Evolutionary conservation across 2,797 vertebrate genomes (phyloP).

Genomic region (Sebastes minor): DNA sequence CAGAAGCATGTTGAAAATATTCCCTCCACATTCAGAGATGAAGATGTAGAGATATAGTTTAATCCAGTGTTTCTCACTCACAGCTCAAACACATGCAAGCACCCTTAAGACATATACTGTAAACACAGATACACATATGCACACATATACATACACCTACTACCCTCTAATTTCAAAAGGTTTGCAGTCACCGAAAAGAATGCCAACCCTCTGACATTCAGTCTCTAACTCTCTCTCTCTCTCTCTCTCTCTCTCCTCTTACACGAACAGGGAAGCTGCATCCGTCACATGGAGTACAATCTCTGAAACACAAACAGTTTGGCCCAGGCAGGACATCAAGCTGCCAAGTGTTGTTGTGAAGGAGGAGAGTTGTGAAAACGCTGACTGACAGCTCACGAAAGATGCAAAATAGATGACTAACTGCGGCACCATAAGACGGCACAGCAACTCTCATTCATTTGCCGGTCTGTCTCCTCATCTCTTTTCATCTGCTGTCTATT

Average conservation of each 20-base stretch:
- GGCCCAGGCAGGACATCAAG: constrained; percentile 25
- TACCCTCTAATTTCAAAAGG: constrained; percentile 4
- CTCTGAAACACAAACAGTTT: constrained; percentile 45
- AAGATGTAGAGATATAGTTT: constrained; percentile 6
- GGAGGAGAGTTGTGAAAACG: constrained; percentile 50
- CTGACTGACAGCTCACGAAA: constrained; percentile 49
- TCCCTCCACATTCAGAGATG: neutral
- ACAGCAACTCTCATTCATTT: constrained; percentile 19
- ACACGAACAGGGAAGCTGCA: constrained; percentile 21
- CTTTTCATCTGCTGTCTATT: constrained; percentile 11
- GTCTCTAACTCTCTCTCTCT: neutral
- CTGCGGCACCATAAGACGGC: constrained; percentile 2
- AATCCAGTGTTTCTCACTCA: neutral
- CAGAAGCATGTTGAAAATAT: neutral
- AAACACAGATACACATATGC: neutral
- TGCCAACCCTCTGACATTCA: constrained; percentile 5
- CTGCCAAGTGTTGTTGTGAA: constrained; percentile 57
- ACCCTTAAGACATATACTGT: neutral
- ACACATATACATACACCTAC: neutral
- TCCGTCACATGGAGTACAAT: constrained; percentile 31
- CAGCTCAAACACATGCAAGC: neutral
- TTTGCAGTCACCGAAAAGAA: neutral
- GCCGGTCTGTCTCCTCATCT: constrained; percentile 5
- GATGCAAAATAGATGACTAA: constrained; percentile 46
- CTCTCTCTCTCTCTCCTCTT: neutral